These are phyloP conservation scores for Bos javanicus DNA, from an alignment of 2,113 vertebrate genomes.

Conservation along the genomic window DNA sequence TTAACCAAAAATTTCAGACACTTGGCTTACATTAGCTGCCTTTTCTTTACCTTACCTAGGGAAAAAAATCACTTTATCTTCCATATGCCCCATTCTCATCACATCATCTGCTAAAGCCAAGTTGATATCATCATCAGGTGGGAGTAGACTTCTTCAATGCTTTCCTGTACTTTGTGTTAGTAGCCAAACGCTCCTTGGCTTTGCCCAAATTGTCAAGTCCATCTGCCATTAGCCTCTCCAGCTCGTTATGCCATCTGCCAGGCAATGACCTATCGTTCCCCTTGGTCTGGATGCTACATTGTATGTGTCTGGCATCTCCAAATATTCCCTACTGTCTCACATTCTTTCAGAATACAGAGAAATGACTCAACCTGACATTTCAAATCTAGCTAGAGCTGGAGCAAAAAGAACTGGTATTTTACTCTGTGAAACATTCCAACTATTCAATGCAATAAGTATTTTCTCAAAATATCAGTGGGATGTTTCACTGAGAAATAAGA, in stretches of 20 bases:
- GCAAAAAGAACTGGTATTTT: slow-evolving; percentile 28
- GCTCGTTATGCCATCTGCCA: slow-evolving; percentile 58
- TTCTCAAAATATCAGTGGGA: slow-evolving; percentile 30
- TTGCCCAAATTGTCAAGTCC: slow-evolving; percentile 61
- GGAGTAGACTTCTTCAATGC: slow-evolving; percentile 48
- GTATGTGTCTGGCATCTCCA: slow-evolving; percentile 56
- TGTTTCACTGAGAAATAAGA: slow-evolving; percentile 27
- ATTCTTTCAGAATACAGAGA: slow-evolving; percentile 49
- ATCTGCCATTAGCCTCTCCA: slow-evolving; percentile 63
- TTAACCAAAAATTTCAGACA: slow-evolving; percentile 35
- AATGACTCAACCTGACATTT: slow-evolving; percentile 63
- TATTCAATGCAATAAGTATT: slow-evolving; percentile 13
- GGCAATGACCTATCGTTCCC: slow-evolving; percentile 56
- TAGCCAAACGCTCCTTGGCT: slow-evolving; percentile 62
- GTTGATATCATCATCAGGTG: slow-evolving; percentile 63
- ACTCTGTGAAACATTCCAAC: background rate
- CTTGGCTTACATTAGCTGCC: background rate
- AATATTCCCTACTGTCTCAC: slow-evolving; percentile 23
- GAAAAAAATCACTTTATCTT: slow-evolving; percentile 24
- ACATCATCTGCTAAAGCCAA: slow-evolving; percentile 48
- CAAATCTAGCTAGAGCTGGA: slow-evolving; percentile 37
- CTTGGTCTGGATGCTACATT: slow-evolving; percentile 35
- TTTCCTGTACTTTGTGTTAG: slow-evolving; percentile 28
- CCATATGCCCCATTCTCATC: slow-evolving; percentile 53
- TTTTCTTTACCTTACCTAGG: slow-evolving; percentile 32